Percentiles rank a stretch among this genome's conserved stretches.
phyloP scores from a whole-genome alignment of 2,888 invertebrate species.

The Brenthis hecate region DNA sequence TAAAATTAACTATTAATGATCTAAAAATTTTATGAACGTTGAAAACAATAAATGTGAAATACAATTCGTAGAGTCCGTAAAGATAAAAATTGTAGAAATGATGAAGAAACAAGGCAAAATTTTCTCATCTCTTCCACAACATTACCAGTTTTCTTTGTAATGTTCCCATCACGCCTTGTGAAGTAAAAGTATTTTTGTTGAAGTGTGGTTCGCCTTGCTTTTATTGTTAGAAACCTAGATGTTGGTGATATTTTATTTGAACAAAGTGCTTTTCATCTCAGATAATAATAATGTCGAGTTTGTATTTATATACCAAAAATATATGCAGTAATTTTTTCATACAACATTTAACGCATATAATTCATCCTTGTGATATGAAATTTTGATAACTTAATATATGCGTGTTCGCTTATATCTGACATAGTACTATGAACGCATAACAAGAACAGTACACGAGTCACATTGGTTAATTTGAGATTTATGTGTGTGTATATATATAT shows the following conservation, averaged over 20 bases:
- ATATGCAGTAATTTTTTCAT: background rate
- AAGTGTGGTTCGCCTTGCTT: constrained; percentile 27
- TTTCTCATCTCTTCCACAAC: constrained; percentile 53
- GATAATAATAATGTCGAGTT: constrained; percentile 2
- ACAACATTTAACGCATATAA: too few species aligned
- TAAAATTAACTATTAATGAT: background rate
- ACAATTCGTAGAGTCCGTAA: constrained; percentile 13
- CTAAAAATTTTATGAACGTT: constrained; percentile 4
- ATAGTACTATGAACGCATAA: too few species aligned
- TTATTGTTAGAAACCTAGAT: constrained; percentile 17
- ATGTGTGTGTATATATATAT: too few species aligned
- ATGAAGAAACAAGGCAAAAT: constrained; percentile 30
- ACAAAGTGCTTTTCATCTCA: constrained; percentile 7
- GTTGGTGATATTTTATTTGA: constrained; percentile 14
- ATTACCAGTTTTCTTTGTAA: constrained; percentile 63
- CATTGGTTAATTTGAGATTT: too few species aligned
- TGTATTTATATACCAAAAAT: background rate
- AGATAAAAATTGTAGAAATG: constrained; percentile 29
- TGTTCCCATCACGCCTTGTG: constrained; percentile 63
- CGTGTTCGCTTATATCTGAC: too few species aligned
- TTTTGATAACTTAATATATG: too few species aligned
- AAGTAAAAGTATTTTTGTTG: constrained; percentile 49
- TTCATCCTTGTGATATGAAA: too few species aligned
- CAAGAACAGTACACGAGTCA: too few species aligned
- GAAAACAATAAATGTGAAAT: constrained; percentile 16